A percentile compares a stretch with the other conserved stretches of the same genome.
These are phyloP conservation scores for Gobius niger DNA, from an alignment of 2,113 vertebrate genomes.

Conservation along the genomic window DNA sequence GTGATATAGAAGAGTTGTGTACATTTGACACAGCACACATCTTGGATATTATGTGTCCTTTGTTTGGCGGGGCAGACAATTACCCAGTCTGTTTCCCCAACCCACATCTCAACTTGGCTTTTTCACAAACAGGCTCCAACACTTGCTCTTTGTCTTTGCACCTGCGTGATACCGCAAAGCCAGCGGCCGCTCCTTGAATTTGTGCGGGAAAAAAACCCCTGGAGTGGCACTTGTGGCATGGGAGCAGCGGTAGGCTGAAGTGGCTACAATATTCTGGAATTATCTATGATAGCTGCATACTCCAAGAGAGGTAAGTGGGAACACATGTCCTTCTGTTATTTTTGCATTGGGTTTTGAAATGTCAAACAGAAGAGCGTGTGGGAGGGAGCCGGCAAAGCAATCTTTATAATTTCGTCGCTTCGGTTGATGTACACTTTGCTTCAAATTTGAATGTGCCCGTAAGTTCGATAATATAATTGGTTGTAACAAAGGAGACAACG, in stretches of 20 bases:
- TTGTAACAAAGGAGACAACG: not conserved
- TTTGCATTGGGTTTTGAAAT: constrained; percentile 58
- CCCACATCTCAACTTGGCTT: constrained; percentile 41
- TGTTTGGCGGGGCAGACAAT: constrained; percentile 45
- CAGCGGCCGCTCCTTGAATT: constrained; percentile 63
- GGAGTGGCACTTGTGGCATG: constrained; percentile 58
- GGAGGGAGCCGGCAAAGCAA: constrained; percentile 16
- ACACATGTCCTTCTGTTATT: constrained; percentile 70
- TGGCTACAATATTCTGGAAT: constrained; percentile 63
- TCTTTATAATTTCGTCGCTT: not conserved
- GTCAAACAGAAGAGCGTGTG: constrained; percentile 29
- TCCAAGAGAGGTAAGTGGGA: constrained; percentile 61
- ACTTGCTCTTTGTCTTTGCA: constrained; percentile 64
- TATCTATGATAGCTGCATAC: constrained; percentile 54
- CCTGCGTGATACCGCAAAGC: constrained; percentile 53
- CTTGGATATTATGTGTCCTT: constrained; percentile 27
- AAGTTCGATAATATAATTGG: not conserved
- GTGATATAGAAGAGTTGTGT: too few species aligned
- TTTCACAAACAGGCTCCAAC: constrained; percentile 52
- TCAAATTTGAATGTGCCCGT: not conserved
- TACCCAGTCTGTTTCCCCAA: constrained; percentile 39
- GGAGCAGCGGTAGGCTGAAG: constrained; percentile 53
- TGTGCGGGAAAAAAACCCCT: constrained; percentile 47
- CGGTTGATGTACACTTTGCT: not conserved
- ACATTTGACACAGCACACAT: too few species aligned